Evolutionary conservation across 2,888 invertebrate species (phyloP).

Genomic region (Fragum fragum): DNA sequence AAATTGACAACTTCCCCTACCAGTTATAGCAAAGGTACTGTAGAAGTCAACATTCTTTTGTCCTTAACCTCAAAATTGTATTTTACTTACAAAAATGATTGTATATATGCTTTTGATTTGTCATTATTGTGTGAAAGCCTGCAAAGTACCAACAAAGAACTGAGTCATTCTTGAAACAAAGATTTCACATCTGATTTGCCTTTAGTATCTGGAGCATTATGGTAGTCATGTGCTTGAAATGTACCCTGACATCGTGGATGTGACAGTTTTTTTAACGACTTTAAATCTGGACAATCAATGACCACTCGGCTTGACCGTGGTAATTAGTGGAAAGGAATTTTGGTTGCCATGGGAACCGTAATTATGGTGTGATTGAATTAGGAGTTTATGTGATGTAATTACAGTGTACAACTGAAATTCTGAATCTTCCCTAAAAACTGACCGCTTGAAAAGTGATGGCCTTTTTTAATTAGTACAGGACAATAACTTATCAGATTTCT

Average conservation of each 20-base stretch:
- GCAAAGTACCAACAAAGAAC: too few species aligned
- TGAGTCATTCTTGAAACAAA: too few species aligned
- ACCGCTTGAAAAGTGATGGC: slow-evolving; percentile 21
- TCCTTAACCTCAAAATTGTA: too few species aligned
- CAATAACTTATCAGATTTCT: background rate
- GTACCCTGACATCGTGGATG: slow-evolving; percentile 31
- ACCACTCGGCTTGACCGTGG: slow-evolving; percentile 56
- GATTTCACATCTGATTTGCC: too few species aligned
- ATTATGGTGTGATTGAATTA: slow-evolving; percentile 67
- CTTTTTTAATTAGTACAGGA: slow-evolving; percentile 8
- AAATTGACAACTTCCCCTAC: slow-evolving; percentile 35
- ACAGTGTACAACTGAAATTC: slow-evolving; percentile 30
- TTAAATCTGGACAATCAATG: slow-evolving; percentile 64
- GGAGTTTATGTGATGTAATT: slow-evolving; percentile 69
- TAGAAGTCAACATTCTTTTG: too few species aligned
- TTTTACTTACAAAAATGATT: too few species aligned
- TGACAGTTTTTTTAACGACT: slow-evolving; percentile 57
- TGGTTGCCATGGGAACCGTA: slow-evolving; percentile 65
- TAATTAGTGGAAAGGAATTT: slow-evolving; percentile 70
- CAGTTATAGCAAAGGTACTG: background rate
- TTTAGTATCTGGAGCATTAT: background rate
- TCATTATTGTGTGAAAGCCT: too few species aligned
- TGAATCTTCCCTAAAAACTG: slow-evolving; percentile 18
- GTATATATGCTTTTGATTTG: too few species aligned
- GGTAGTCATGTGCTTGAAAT: slow-evolving; percentile 14